Evolutionary conservation across 2,113 vertebrate species (phyloP).

Genomic region (Mohoua ochrocephala): DNA sequence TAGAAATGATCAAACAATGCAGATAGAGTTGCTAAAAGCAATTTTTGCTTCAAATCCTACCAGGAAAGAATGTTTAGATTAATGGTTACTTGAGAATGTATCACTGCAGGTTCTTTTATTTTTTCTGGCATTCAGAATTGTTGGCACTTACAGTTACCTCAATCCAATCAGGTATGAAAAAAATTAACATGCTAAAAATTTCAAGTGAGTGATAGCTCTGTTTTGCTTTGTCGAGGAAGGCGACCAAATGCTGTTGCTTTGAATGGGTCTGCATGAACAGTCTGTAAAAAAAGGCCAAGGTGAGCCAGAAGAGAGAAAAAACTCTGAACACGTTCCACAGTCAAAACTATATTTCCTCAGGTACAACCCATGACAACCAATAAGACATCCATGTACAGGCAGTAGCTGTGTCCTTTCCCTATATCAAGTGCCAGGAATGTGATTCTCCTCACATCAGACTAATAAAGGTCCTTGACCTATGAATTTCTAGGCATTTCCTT

Average conservation of each 20-base stretch:
- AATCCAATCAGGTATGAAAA: constrained; percentile 4
- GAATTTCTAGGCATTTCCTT: constrained; percentile 83
- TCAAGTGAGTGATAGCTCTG: not conserved
- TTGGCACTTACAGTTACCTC: not conserved
- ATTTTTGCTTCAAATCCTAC: constrained; percentile 2
- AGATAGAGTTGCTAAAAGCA: not conserved
- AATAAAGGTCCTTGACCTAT: constrained; percentile 76
- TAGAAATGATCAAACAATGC: not conserved
- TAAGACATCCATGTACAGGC: not conserved
- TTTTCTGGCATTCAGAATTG: not conserved
- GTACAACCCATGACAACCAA: not conserved
- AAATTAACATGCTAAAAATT: not conserved
- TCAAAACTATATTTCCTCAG: not conserved
- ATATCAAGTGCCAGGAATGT: constrained; percentile 41
- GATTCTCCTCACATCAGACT: constrained; percentile 41
- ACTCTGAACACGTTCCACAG: not conserved
- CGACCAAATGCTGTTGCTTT: not conserved
- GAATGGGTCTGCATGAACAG: not conserved
- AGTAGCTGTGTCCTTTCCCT: not conserved
- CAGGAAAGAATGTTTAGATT: constrained; percentile 34
- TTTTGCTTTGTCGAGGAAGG: not conserved
- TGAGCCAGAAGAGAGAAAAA: not conserved
- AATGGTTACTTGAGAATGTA: constrained; percentile 37
- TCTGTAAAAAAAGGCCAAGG: not conserved
- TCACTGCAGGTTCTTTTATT: not conserved